Conservation (phyloP, 2,797 vertebrate species). For the Geotrypetes seraphini region DNA sequence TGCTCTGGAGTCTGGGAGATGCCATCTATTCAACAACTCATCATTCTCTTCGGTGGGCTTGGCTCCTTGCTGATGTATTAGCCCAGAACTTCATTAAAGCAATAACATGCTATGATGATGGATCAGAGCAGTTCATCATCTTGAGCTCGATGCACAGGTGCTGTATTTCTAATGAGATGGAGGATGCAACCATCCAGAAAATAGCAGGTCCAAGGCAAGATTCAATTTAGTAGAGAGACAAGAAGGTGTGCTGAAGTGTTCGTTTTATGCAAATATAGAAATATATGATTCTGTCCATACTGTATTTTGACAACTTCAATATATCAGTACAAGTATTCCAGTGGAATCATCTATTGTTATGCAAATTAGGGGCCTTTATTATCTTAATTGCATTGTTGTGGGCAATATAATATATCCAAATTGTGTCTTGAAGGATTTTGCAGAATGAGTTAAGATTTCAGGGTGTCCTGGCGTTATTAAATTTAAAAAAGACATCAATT, state of each 20-base stretch:
- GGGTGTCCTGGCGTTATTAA: too few species aligned
- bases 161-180: conserved; percentile 2
- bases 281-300: too few species aligned
- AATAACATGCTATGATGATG: conserved; percentile 1
- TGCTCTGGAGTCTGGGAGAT: conserved; percentile 9
- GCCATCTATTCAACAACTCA: conserved; percentile 4
- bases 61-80: conserved; percentile 9
- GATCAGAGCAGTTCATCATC: neutral
- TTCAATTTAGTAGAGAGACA: neutral
- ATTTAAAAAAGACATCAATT: too few species aligned
- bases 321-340: too few species aligned
- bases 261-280: neutral
- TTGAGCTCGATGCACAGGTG: neutral
- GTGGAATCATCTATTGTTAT: too few species aligned
- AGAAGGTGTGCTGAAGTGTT: neutral
- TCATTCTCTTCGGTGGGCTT: neutral
- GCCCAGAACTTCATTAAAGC: conserved; percentile 10
- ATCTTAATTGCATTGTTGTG: too few species aligned
- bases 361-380: too few species aligned
- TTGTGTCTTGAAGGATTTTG: too few species aligned
- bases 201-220: neutral
- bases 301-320: too few species aligned
- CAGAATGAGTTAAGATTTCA: too few species aligned
- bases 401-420: too few species aligned
- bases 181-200: neutral